Evolutionary conservation across 2,888 invertebrate species (phyloP).

Genomic region (Syritta pipiens): DNA sequence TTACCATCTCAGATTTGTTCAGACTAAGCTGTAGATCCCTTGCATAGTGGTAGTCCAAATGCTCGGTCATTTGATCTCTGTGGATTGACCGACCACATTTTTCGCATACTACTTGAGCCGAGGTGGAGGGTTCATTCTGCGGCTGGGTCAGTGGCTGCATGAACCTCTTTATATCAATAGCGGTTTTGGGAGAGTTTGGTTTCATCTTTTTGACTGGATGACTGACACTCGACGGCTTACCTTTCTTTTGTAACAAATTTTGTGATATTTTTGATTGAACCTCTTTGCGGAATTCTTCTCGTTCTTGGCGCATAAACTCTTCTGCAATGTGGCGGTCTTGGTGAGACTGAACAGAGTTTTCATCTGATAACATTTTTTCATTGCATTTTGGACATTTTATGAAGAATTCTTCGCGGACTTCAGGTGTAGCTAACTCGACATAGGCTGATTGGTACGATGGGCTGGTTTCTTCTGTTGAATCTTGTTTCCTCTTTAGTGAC

Average conservation of each 20-base stretch:
- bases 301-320: slow-evolving; percentile 83
- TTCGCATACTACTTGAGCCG: slow-evolving; percentile 36
- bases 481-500: slow-evolving; percentile 30
- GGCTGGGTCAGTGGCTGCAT: slow-evolving; percentile 50
- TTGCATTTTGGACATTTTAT: slow-evolving; percentile 84
- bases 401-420: slow-evolving; percentile 71
- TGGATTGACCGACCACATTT: slow-evolving; percentile 46
- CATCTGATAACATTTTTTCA: slow-evolving; percentile 81
- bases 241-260: slow-evolving; percentile 65
- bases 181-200: slow-evolving; percentile 56
- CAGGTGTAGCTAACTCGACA: slow-evolving; percentile 74
- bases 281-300: slow-evolving; percentile 75
- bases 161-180: slow-evolving; percentile 46
- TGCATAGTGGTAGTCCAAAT: slow-evolving; percentile 57
- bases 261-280: slow-evolving; percentile 71
- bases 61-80: slow-evolving; percentile 42
- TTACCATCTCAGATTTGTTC: slow-evolving; percentile 41
- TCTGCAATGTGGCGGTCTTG: slow-evolving; percentile 87
- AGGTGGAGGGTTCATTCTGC: slow-evolving; percentile 34
- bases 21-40: slow-evolving; percentile 43
- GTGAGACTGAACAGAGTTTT: slow-evolving; percentile 82
- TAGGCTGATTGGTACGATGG: slow-evolving; percentile 70
- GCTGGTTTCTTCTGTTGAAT: neutral
- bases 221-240: slow-evolving; percentile 46
- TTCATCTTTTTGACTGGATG: slow-evolving; percentile 73